Percentiles rank a stretch among this genome's conserved stretches.
These are phyloP conservation scores for Dynastes grantii DNA, from an alignment of 2,888 invertebrate genomes.

Conservation along the genomic window DNA sequence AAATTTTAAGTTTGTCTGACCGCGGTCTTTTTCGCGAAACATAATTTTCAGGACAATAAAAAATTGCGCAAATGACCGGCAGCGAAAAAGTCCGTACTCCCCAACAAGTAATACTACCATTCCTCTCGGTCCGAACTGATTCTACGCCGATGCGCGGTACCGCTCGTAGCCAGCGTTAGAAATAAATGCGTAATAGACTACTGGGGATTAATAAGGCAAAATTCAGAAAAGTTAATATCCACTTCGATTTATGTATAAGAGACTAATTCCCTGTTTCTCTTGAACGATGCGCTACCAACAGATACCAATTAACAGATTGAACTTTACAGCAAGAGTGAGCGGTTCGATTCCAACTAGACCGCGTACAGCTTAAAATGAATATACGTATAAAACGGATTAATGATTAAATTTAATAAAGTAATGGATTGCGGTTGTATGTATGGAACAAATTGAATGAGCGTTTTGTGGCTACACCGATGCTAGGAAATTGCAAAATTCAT, in stretches of 20 bases:
- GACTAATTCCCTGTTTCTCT: not conserved
- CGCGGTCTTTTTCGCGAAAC: too few relatives aligned
- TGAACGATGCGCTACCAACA: not conserved
- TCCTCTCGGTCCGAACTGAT: too few relatives aligned
- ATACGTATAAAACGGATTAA: not conserved
- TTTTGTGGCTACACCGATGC: not conserved
- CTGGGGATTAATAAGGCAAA: not conserved
- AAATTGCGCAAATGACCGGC: too few relatives aligned
- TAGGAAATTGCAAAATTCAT: conserved; percentile 8
- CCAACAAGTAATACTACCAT: too few relatives aligned
- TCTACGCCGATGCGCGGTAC: too few relatives aligned
- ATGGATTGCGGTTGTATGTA: conserved; percentile 22
- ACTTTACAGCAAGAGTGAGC: not conserved
- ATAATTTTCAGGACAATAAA: too few relatives aligned
- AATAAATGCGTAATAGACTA: not conserved
- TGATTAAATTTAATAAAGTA: conserved; percentile 22
- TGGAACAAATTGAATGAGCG: conserved; percentile 8
- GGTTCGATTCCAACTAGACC: not conserved
- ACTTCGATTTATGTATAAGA: not conserved
- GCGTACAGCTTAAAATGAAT: not conserved
- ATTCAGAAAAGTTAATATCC: not conserved
- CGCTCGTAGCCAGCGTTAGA: too few relatives aligned
- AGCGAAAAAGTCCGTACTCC: too few relatives aligned
- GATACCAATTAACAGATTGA: conserved; percentile 1
- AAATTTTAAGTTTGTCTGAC: too few relatives aligned